A percentile compares a stretch with the other conserved stretches of the same genome.
Evolutionary conservation across 2,888 invertebrate species (phyloP).

Genomic region (Troilus luridus): DNA sequence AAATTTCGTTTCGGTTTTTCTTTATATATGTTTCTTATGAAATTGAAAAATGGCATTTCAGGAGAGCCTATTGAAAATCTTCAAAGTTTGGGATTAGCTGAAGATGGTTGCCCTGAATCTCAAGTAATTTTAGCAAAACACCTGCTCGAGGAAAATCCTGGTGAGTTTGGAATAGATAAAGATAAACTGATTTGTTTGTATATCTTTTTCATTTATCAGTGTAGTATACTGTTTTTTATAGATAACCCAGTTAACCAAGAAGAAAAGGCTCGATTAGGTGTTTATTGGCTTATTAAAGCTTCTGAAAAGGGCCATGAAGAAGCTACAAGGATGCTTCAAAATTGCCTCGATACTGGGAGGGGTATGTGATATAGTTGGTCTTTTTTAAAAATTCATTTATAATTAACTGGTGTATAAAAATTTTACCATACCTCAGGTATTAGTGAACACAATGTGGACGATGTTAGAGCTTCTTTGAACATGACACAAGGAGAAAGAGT

Average conservation of each 20-base stretch:
- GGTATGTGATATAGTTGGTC: slow-evolving; percentile 65
- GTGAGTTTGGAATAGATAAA: slow-evolving; percentile 70
- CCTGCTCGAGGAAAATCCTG: slow-evolving; percentile 83
- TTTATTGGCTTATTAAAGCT: slow-evolving; percentile 92
- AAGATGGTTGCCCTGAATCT: slow-evolving; percentile 91
- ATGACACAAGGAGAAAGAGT: slow-evolving; percentile 90
- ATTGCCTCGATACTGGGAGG: slow-evolving; percentile 80
- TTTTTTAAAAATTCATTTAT: background rate
- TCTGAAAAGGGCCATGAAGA: slow-evolving; percentile 93
- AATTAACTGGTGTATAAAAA: background rate
- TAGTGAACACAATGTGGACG: slow-evolving; percentile 80
- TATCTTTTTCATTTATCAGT: background rate
- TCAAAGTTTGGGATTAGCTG: slow-evolving; percentile 72
- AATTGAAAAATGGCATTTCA: background rate
- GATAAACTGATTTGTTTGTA: background rate
- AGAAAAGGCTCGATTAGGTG: slow-evolving; percentile 85
- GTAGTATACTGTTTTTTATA: slow-evolving; percentile 67
- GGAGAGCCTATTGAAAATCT: slow-evolving; percentile 57
- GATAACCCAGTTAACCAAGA: slow-evolving; percentile 79
- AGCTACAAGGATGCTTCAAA: slow-evolving; percentile 83
- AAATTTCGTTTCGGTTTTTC: background rate
- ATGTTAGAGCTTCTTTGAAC: slow-evolving; percentile 83
- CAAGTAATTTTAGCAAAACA: slow-evolving; percentile 90
- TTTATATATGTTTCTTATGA: background rate
- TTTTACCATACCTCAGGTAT: slow-evolving; percentile 72